Percentiles rank a stretch among this genome's conserved stretches.
phyloP scores from a whole-genome alignment of 2,113 vertebrate genomes.

The Hypanus sabinus region DNA sequence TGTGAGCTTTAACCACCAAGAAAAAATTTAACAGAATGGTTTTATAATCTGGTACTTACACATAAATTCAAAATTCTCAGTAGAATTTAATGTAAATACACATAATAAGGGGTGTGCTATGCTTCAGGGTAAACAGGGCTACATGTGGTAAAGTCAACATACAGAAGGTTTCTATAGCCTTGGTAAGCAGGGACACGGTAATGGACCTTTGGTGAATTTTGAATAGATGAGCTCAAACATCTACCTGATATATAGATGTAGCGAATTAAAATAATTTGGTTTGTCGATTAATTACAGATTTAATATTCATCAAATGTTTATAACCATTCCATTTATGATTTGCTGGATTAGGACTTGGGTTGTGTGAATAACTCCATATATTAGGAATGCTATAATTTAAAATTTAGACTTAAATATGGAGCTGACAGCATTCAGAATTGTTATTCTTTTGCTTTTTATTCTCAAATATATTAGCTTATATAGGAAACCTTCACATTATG shows the following conservation, averaged over 20 bases:
- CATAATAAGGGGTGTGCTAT: background rate
- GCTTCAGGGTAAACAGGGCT: background rate
- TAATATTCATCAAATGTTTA: background rate
- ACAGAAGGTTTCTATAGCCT: background rate
- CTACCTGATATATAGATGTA: background rate
- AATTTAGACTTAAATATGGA: background rate
- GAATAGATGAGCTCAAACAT: background rate
- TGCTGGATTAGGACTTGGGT: background rate
- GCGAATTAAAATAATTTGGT: too few species aligned
- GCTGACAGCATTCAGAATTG: background rate
- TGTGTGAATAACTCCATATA: background rate
- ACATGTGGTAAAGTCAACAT: background rate
- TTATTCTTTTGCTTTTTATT: background rate
- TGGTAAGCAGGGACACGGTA: background rate
- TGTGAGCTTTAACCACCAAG: background rate
- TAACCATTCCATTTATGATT: background rate
- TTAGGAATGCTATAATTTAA: background rate
- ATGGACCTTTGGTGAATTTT: background rate
- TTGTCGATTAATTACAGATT: background rate
- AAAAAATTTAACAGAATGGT: background rate
- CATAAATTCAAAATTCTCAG: background rate
- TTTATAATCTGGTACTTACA: background rate
- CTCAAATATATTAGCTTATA: background rate
- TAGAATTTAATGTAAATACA: background rate
- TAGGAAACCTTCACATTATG: conserved; percentile 3